Base-by-base conservation (phyloP, 35 echinoderm and acorn worm species). In the Eucidaris tribuloides region DNA sequence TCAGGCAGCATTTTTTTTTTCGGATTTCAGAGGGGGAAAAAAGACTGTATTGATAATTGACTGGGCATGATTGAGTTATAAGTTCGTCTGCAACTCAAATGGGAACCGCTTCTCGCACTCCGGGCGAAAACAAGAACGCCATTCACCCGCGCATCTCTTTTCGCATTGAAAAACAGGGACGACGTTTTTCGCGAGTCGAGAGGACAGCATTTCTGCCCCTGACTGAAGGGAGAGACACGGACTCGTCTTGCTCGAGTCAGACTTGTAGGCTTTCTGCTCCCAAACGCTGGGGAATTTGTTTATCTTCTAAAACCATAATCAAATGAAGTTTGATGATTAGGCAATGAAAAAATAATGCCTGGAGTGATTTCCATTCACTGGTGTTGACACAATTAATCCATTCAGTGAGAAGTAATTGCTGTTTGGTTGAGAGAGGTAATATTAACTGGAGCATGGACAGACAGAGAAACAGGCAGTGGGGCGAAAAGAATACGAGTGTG, bases 301-400 rank as follows among this genome's bases (percentile, higher is more conserved):
- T 74, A 74, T 44, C 37, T 74, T 74, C 24, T 74, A 22, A n/a
- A 40, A 40, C 68, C 68, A 22, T 40, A 74, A 74, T 74, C 68
- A 74, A 74, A 74, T 74, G 68, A 40, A 74, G 68, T 74, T 40
- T 74, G 68, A 74, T 74, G 68, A 74, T 74, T 74, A 74, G 68
- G 68, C 68, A 74, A 74, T 74, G 68, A 74, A 74, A 74, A 74
- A 74, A 74, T 74, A 74, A 74, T 74, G 68, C 68, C 68, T 22
- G 36, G 14, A 74, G 68, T 74, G 28, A 74, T 74, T 74, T 74
- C 68, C 41, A 74, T 74, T 74, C 68, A 74, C n/a, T 38, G 68
- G 68, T 74, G 68, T 74, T 74, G 68, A 74, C 68, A 74, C 35
- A 40, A 74, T 74, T 74, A 74, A 74, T 74, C 68, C 68, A 22